Percentiles rank a stretch among this genome's conserved stretches.
Conservation (phyloP, 2,113 vertebrate species). For the Daubentonia madagascariensis region DNA sequence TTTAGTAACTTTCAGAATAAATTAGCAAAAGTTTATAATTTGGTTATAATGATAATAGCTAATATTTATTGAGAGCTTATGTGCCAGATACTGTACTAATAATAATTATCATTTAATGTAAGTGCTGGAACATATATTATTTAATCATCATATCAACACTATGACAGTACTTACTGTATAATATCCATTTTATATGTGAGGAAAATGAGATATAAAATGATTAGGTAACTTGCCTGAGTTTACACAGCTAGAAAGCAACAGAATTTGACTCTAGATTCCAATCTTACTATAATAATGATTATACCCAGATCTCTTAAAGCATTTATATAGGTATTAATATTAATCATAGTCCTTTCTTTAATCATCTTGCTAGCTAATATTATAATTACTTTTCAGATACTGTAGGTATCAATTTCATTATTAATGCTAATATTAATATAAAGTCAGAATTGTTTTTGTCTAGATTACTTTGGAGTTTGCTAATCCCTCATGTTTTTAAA, state of each 20-base stretch:
- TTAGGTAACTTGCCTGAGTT: not conserved
- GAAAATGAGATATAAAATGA: not conserved
- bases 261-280: not conserved
- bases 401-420: not conserved
- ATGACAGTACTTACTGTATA: not conserved
- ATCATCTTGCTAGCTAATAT: constrained; percentile 11
- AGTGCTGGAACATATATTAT: not conserved
- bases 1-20: constrained; percentile 26
- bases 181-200: not conserved
- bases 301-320: not conserved
- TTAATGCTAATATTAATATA: not conserved
- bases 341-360: constrained; percentile 9
- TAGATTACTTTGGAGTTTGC: not conserved
- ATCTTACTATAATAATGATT: not conserved
- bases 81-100: not conserved
- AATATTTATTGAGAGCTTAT: not conserved
- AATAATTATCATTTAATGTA: constrained; percentile 16
- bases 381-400: constrained; percentile 23
- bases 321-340: not conserved
- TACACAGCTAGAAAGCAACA: not conserved
- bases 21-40: constrained; percentile 20
- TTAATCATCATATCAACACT: not conserved
- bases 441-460: not conserved
- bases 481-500: not conserved
- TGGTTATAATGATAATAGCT: not conserved